Percentiles rank a stretch among this genome's conserved stretches.
Evolutionary conservation across 2,888 invertebrate genomes (phyloP).

Genomic region (Apodemia duryi): DNA sequence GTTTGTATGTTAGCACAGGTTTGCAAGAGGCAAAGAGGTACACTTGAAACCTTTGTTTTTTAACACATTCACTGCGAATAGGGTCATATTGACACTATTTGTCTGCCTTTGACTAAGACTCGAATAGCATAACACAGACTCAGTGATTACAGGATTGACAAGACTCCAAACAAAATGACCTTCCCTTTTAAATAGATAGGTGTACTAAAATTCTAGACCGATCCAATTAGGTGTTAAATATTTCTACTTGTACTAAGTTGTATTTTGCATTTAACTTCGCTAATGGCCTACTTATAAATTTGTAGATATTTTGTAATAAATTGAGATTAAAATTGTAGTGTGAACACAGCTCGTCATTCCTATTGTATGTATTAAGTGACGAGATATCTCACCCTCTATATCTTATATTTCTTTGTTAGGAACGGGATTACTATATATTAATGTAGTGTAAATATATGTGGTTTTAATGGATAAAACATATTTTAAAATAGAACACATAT

Average conservation of each 20-base stretch:
- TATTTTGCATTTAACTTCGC: conserved; percentile 62
- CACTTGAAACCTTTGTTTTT: neutral
- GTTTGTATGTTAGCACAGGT: neutral
- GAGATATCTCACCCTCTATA: conserved; percentile 9
- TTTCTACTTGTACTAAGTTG: conserved; percentile 10
- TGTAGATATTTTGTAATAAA: conserved; percentile 55
- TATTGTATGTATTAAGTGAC: conserved; percentile 27
- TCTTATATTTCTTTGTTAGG: neutral
- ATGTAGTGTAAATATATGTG: too few species aligned
- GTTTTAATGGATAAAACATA: too few species aligned
- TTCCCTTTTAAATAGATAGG: conserved; percentile 13
- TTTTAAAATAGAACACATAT: too few species aligned
- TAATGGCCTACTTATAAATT: conserved; percentile 58
- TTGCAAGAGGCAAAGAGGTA: neutral
- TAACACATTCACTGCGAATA: neutral
- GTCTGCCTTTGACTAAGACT: neutral
- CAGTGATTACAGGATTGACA: neutral
- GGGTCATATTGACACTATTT: neutral
- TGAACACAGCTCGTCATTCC: conserved; percentile 41
- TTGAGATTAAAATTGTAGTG: conserved; percentile 36
- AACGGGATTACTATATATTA: neutral
- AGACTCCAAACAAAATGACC: conserved; percentile 6
- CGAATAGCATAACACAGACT: neutral
- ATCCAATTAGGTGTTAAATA: neutral
- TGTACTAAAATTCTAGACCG: conserved; percentile 11